Evolutionary conservation across 2,888 invertebrate species (phyloP), one percentile per base, ranked within the genome.

Genomic region (Luperina testacea): DNA sequence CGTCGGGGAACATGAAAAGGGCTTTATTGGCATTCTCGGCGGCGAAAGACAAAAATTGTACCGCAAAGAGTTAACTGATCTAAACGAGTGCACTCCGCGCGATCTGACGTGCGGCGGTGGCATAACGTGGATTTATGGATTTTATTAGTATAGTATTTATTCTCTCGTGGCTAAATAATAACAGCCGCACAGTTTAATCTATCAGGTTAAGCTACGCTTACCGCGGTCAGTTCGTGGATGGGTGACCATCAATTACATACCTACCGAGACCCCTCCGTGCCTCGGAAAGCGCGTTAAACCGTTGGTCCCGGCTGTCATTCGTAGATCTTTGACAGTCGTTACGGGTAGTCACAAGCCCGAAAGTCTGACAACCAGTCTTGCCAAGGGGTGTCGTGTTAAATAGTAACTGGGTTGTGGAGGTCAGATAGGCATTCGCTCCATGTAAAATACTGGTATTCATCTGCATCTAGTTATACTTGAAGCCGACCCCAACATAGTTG

Each of bases 31-130:
- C 93, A 89, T 90, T 87, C 91, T 94, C 90, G 91, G 88, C 93
- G 92, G 92, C 83, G 87, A 88, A 92, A 92, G 90, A 91, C 92
- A 94, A 93, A 93, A 92, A 93, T 91, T 90, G 88, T 86, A 85
- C 89, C 86, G 89, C 91, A 92, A 92, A 92, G 91, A 90, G 92
- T 93, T 94, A 94, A 94, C 94, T 92, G 94, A 95, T 95, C 93
- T 91, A 92, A 94, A 92, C 90, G 93, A 94, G 91, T 90, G 92
- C 92, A 89, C 90, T 93, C 27, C 78, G 82, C 79, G 83, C 79
- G 82, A 84, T 82, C 82, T 81, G 80, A 73, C 84, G 77, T 84
- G 76, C 67, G 64, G 61, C 77, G 75, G 73, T 80, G 73, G 85
- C 83, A 83, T 89, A 84, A 84, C 57, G 64, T 88, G 85, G 88